phyloP scores from a whole-genome alignment of 2,113 vertebrate genomes.

The Nanorana parkeri region DNA sequence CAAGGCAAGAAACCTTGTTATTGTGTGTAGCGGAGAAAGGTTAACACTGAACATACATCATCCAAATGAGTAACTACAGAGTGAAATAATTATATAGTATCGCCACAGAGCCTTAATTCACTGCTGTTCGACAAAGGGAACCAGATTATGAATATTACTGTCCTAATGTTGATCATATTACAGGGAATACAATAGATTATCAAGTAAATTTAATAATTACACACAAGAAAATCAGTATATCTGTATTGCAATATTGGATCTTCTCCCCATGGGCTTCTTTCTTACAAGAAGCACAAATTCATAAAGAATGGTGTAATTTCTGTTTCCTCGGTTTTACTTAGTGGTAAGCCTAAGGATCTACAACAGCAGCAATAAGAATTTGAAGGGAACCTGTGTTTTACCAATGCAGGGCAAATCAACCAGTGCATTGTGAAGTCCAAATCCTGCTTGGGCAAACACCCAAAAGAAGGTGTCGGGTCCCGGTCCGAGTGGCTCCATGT shows the following conservation, averaged over 20 bases:
- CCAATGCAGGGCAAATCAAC: too few species aligned
- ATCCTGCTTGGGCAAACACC: too few species aligned
- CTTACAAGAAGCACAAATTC: not conserved
- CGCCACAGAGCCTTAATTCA: not conserved
- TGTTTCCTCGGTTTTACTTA: not conserved
- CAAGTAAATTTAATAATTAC: constrained; percentile 9
- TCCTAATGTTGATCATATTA: not conserved
- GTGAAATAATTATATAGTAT: constrained; percentile 8
- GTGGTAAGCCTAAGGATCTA: too few species aligned
- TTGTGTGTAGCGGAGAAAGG: not conserved
- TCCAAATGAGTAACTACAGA: not conserved
- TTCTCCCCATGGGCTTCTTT: not conserved
- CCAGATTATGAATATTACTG: not conserved
- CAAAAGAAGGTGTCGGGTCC: too few species aligned
- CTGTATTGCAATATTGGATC: not conserved
- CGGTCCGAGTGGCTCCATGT: too few species aligned
- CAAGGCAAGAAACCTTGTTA: constrained; percentile 11
- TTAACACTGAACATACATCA: not conserved
- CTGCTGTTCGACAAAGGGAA: not conserved
- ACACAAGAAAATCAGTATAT: not conserved
- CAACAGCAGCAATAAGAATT: too few species aligned
- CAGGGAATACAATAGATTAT: not conserved
- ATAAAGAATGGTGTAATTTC: not conserved
- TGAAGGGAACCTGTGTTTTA: too few species aligned
- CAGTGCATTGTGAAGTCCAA: too few species aligned